phyloP scores from a whole-genome alignment of 2,113 vertebrate species.

The Lophius piscatorius region DNA sequence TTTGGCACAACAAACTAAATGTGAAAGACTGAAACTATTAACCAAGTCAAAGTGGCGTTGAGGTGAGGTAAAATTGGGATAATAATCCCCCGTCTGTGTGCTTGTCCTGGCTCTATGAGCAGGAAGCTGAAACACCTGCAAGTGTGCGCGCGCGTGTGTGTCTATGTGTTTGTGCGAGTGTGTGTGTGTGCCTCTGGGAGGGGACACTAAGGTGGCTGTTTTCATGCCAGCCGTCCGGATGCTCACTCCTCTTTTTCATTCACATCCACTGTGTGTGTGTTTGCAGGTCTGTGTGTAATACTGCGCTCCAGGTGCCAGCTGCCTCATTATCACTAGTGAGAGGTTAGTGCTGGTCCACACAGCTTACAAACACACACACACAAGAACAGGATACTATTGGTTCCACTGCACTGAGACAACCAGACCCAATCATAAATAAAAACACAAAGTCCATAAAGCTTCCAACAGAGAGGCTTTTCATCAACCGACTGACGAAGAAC shows the following conservation, averaged over 20 bases:
- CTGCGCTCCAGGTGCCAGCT: slow-evolving; percentile 64
- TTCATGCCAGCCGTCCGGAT: slow-evolving; percentile 74
- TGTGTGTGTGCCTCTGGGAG: slow-evolving; percentile 25
- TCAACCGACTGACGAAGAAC: not conserved
- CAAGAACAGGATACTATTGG: slow-evolving; percentile 20
- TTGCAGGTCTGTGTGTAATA: slow-evolving; percentile 28
- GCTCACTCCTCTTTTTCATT: slow-evolving; percentile 68
- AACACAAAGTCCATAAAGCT: not conserved
- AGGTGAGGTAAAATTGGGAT: slow-evolving; percentile 33
- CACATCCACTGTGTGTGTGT: slow-evolving; percentile 29
- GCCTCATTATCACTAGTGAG: slow-evolving; percentile 64
- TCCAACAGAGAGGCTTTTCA: slow-evolving; percentile 4
- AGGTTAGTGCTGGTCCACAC: slow-evolving; percentile 34
- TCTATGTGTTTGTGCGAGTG: slow-evolving; percentile 10
- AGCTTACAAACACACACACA: slow-evolving; percentile 7
- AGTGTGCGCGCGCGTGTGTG: slow-evolving; percentile 12
- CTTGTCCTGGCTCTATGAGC: slow-evolving; percentile 54
- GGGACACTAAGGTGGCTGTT: slow-evolving; percentile 74
- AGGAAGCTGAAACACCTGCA: slow-evolving; percentile 76
- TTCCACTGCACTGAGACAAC: slow-evolving; percentile 16
- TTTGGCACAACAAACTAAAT: not conserved
- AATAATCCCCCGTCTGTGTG: slow-evolving; percentile 70
- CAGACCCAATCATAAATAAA: slow-evolving; percentile 6
- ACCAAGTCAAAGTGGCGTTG: slow-evolving; percentile 4
- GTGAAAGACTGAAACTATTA: slow-evolving; percentile 18